Conservation (phyloP, 2,888 invertebrate species). For the Litoditis marina region DNA sequence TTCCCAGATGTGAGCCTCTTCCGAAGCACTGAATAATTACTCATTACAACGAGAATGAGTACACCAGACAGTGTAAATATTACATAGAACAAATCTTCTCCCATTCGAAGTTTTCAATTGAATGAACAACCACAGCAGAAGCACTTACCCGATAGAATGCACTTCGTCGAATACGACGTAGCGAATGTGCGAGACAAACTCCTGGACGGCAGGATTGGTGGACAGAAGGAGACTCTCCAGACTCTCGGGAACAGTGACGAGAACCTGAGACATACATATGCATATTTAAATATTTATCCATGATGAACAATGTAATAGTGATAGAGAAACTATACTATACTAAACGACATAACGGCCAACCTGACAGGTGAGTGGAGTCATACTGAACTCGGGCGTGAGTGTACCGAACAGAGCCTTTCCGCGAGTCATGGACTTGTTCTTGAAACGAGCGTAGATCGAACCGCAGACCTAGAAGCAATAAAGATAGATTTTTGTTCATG, state of each 20-base stretch:
- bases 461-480: slow-evolving; percentile 51
- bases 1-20: slow-evolving; percentile 58
- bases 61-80: too few species aligned
- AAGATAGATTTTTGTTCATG: not conserved
- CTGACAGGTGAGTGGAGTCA: slow-evolving; percentile 55
- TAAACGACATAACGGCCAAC: slow-evolving; percentile 6
- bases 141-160: slow-evolving; percentile 52
- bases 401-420: slow-evolving; percentile 62
- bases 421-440: slow-evolving; percentile 56
- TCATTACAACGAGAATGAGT: too few species aligned
- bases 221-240: slow-evolving; percentile 55
- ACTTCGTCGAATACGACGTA: slow-evolving; percentile 61
- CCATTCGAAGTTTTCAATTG: not conserved
- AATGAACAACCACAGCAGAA: not conserved
- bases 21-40: slow-evolving; percentile 37
- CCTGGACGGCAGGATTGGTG: slow-evolving; percentile 51
- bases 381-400: slow-evolving; percentile 49
- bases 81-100: too few species aligned
- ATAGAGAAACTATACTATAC: not conserved
- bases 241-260: slow-evolving; percentile 58
- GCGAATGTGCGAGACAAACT: slow-evolving; percentile 54
- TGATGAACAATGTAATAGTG: not conserved
- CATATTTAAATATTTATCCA: not conserved
- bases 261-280: slow-evolving; percentile 33
- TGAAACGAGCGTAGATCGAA: slow-evolving; percentile 62